Evolutionary conservation across 2,113 vertebrate species (phyloP).

Genomic region (Callorhinus ursinus): DNA sequence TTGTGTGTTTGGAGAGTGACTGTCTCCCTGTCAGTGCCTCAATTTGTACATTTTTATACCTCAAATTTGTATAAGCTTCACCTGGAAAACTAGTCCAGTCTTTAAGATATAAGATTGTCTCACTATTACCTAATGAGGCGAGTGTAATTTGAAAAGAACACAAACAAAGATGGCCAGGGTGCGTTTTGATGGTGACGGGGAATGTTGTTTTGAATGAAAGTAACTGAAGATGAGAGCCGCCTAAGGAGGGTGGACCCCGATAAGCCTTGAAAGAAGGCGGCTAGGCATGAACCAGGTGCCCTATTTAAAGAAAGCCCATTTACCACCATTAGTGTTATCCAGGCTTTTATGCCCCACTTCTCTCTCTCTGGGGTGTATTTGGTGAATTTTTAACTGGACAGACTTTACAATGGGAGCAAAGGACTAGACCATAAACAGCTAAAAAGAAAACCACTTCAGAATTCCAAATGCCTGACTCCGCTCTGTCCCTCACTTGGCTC

Average conservation of each 20-base stretch:
- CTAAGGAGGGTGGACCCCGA: neutral
- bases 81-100: neutral
- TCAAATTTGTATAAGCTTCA: neutral
- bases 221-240: neutral
- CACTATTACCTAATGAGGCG: neutral
- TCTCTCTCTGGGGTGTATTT: slow-evolving; percentile 45
- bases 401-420: slow-evolving; percentile 32
- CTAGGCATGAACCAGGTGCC: neutral
- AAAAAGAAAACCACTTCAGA: slow-evolving; percentile 46
- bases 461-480: slow-evolving; percentile 67
- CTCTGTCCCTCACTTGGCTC: neutral
- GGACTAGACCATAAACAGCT: slow-evolving; percentile 54
- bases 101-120: neutral
- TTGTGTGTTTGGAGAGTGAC: neutral
- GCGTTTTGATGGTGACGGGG: neutral
- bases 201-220: neutral
- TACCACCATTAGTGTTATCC: slow-evolving; percentile 56
- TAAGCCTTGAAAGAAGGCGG: neutral
- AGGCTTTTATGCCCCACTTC: slow-evolving; percentile 35
- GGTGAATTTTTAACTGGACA: slow-evolving; percentile 73
- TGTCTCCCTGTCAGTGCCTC: neutral
- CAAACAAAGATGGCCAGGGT: neutral
- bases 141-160: neutral
- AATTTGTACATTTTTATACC: neutral
- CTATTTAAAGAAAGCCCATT: slow-evolving; percentile 24